Base-by-base conservation (phyloP, 2,888 invertebrate species). In the Liopterus haemorrhoidalis region DNA sequence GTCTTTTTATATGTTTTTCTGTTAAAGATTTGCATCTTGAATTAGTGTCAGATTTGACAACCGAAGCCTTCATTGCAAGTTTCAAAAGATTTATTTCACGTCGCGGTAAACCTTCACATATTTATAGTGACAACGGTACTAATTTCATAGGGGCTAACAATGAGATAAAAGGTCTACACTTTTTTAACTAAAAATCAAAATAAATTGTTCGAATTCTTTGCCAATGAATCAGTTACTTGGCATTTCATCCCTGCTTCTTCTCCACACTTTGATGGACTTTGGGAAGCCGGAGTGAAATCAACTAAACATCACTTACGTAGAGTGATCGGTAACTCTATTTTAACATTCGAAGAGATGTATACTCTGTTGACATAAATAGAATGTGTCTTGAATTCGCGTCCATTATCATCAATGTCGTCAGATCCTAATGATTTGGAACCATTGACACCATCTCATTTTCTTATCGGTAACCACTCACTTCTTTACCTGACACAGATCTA, bases 91-190 rank as follows among this genome's bases (percentile, higher is more conserved):
- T 57, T 30, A 49, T 54, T 6, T 31, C 53, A 2, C 25, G 56
- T 18, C 22, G 56, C 25, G 57, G 57, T 2, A 21, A 35, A n/a
- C 47, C 47, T 3, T 16, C n/a, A 6, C 27, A 48, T 1, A 41
- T 57, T 2, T 49, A 40, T 20, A 50, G 49, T 30, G 55, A 57
- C 27, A 48, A 47, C 21, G 55, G 56, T 4, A 51, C 49, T 8
- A 57, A 54, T 28, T 57, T 32, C 16, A 11, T 14, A 6, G 53
- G 51, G 4, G 50, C 50, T 5, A 39, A 36, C 16, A 51, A 41
- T 5, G 50, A 48, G 25, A 19, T 15, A 31, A 15, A 31, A 3
- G 16, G 32, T 4, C 16, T 31, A 15, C 4, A 5, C 16, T 6
- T 31, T 31, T 12, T 31, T 3, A 5, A 27, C 14, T 11, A 27